Base-by-base conservation (phyloP, 92 coral and sea anemone species). In the Bergia puertoricense region DNA sequence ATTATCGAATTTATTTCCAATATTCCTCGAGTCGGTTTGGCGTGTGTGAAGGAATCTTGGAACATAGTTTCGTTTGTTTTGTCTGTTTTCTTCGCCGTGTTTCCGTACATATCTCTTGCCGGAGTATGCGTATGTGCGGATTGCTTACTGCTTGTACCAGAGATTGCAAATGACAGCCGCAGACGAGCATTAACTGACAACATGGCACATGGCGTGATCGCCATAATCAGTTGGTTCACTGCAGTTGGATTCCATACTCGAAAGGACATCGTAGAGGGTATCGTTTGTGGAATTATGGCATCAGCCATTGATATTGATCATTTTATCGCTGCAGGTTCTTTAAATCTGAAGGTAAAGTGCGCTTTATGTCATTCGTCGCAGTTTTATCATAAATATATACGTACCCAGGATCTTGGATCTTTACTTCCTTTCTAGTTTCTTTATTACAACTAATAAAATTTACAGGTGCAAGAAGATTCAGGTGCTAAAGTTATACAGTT, bases 251-350 rank as follows among this genome's bases (percentile, higher is more conserved):
- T 93, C 41, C 88, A 78, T 3, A 91, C 86, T 56, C 89, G 91
- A 57, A 90, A 80, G 48, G 79, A 88, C 89, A 76, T 92, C 30
- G 22, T 88, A 22, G 91, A 95, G 48, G 95, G 88, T 38, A 20
- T 93, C 39, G 20, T 76, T 30, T 95, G 98, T 91, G 96, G 93
- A 8, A 8, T 92, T 11, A 85, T 95, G 85, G 94, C 99, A 71
- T 92, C 94, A 83, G 93, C 88, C n/a, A 73, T 96, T 79, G 99
- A 96, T 81, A 66, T 93, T 42, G 99, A 96, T 83, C 99, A 96
- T 92, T 96, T 96, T 62, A 39, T 96, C 23, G 87, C 92, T 79
- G 99, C 99, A 77, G 88, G 90, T 37, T 96, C 99, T 1, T 88
- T 91, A 54, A 88, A 78, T 20, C 67, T 96, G 1, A 88, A 95